Evolutionary conservation across 1,140 invertebrate genomes (phyloP), one percentile per base, ranked within the genome.

Genomic region (Drosophila murphyi): DNA sequence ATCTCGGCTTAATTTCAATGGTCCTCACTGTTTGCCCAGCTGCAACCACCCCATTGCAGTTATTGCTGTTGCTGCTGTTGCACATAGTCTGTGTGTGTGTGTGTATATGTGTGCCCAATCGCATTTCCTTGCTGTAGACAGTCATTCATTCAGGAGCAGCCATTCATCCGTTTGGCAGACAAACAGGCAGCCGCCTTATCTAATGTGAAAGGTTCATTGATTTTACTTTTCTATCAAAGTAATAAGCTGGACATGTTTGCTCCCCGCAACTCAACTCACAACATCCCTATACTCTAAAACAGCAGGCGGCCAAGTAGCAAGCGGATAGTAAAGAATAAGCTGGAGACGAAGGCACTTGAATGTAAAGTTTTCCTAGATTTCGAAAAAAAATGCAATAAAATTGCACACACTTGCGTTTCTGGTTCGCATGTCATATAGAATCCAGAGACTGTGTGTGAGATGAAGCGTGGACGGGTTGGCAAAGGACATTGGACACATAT

Each of bases 211-310:
- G 85, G 85, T 89, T 89, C 85, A 89, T 89, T 89, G 85, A 85
- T 89, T 89, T 89, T 89, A 89, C 85, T 89, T 89, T 89, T 89
- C 85, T 89, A 89, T 89, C 85, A 85, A 89, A 85, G 85, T 88
- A 88, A 89, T 89, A 89, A 89, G 85, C 85, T 89, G 85, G 85
- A 89, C 85, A 89, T 89, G 85, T 89, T 89, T 83, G 79, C 65
- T 47, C 37, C 52, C 48, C 50, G 20, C 20, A 20, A 20, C 20
- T 20, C 20, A 20, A 39, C 50, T 47, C 37, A n/a, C 35, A 2
- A 68, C 72, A 68, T 50, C 32, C 73, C 28, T 32, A 43, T 4
- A 3, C 32, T 28, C 5, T 86, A 62, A 85, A 73, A 72, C 80
- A 78, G 60, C 51, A 68, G 32, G 39, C 37, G 29, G 41, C 7